Base-by-base conservation (phyloP, 2,888 invertebrate species). In the Heliconius charithonia region DNA sequence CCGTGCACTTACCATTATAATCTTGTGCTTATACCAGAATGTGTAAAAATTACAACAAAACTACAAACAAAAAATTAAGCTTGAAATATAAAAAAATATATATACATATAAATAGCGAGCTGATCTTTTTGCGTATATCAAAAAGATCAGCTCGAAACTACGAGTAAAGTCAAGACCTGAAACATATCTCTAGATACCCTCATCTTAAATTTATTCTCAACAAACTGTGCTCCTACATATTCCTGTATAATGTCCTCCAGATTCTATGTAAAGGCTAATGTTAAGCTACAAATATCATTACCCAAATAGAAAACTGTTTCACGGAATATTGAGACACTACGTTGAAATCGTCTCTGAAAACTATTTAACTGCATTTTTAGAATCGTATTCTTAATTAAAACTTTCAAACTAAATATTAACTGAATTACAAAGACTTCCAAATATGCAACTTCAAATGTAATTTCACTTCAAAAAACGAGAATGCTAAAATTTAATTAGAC, bases 401-500 rank as follows among this genome's bases (percentile, higher is more conserved):
- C 32, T 72, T 32, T n/a, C 22, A n/a, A 32, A 7, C 13, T 7
- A 72, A 72, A 72, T 59, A 29, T 51, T 29, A 71, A 51, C 27
- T 71, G 29, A 51, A 71, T 22, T 62, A 73, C 59, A 73, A 32
- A 73, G 19, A 62, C 62, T 62, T n/a, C 62, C 25, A 74, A 37
- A 27, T 56, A 66, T 74, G 62, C 77, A 74, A 32, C 62, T 62
- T 67, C 59, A 51, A 45, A 63, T 66, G 32, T 74, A 74, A 69
- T 78, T 78, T 67, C n/a, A 74, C 29, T 59, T 74, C 45, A 67
- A 74, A 74, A 74, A 71, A 74, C 59, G 62, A 69, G 74, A 56
- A 67, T 59, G 59, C 19, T 74, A 62, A 74, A 78, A 73, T 62
- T 78, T 78, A 78, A 78, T 78, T 74, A 78, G 73, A 73, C 66